Percentiles rank a stretch among this genome's conserved stretches.
Evolutionary conservation across 2,113 vertebrate genomes (phyloP).

Genomic region (Philantomba maxwellii): DNA sequence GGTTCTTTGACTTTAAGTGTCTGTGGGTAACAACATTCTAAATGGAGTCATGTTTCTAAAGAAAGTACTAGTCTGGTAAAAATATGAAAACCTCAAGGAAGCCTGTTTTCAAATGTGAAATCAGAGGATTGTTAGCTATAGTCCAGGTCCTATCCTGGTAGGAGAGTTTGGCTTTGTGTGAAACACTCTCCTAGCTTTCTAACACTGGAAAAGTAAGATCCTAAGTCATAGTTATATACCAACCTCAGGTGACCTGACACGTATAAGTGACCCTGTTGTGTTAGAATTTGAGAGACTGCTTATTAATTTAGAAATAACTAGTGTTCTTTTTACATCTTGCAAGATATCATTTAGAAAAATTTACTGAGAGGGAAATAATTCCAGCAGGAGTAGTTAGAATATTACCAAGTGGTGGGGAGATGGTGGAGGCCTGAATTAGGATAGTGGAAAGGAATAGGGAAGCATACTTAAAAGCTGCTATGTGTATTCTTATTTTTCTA

Average conservation of each 20-base stretch:
- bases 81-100: background rate
- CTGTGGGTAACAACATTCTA: background rate
- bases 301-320: background rate
- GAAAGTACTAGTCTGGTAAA: background rate
- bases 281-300: background rate
- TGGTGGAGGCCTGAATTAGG: background rate
- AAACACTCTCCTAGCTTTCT: background rate
- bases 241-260: background rate
- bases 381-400: background rate
- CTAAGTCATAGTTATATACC: background rate
- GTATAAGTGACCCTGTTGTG: background rate
- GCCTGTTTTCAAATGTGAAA: background rate
- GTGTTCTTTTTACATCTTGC: background rate
- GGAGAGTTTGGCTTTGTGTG: background rate
- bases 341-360: background rate
- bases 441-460: background rate
- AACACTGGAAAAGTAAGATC: background rate
- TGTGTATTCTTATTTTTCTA: background rate
- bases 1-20: background rate
- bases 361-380: background rate
- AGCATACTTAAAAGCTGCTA: background rate
- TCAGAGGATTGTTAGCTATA: background rate
- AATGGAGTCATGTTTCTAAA: background rate
- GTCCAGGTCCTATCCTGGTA: background rate
- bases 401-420: background rate